Conservation (phyloP, 2,888 invertebrate species). For the Melinopterus prodromus region DNA sequence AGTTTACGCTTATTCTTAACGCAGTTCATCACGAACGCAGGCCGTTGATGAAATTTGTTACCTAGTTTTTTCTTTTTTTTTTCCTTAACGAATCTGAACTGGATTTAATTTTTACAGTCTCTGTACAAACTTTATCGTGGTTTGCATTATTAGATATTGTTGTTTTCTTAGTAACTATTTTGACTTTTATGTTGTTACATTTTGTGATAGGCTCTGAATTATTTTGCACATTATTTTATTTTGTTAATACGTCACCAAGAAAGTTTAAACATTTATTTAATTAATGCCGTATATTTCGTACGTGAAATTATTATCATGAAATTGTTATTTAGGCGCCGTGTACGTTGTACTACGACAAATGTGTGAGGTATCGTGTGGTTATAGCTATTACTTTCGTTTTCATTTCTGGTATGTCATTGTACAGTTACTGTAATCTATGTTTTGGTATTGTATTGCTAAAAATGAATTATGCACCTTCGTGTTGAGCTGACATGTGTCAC, state of each 20-base stretch:
- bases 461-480: constrained; percentile 29
- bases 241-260: background rate
- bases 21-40: background rate
- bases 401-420: constrained; percentile 22
- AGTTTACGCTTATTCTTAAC: constrained; percentile 22
- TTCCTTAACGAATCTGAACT: constrained; percentile 13
- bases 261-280: too few relatives aligned
- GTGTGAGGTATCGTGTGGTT: background rate
- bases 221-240: background rate
- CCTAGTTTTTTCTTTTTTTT: constrained; percentile 17
- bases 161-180: background rate
- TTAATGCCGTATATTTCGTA: background rate
- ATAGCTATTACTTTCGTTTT: constrained; percentile 9
- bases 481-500: constrained; percentile 30
- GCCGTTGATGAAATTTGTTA: constrained; percentile 13
- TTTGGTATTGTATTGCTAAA: constrained; percentile 33
- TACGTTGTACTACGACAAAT: constrained; percentile 11
- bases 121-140: constrained; percentile 11
- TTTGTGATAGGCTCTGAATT: background rate
- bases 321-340: background rate
- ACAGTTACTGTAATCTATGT: constrained; percentile 35
- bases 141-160: background rate
- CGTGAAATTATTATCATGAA: background rate
- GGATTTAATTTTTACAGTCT: constrained; percentile 21
- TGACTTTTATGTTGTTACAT: background rate